phyloP scores from a whole-genome alignment of 2,797 vertebrate species.

The Sebastes matsubarae region DNA sequence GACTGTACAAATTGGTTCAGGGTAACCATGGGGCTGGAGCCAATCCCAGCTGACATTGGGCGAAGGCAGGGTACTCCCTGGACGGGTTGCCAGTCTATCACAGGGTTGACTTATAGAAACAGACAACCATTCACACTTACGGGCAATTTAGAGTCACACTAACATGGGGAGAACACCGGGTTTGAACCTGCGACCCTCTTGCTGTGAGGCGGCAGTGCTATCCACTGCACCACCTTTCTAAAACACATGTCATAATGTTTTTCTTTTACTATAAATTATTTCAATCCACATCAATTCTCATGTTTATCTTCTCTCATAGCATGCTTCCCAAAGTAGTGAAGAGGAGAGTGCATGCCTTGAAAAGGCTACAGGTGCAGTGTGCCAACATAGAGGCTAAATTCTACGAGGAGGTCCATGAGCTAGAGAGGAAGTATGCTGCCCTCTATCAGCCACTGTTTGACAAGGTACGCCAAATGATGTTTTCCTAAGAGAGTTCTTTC shows the following conservation, averaged over 20 bases:
- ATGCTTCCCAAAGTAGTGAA: conserved; percentile 95
- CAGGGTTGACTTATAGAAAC: too few relatives aligned
- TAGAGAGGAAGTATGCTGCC: conserved; percentile 95
- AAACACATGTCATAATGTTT: neutral
- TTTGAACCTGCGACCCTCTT: too few relatives aligned
- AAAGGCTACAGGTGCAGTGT: conserved; percentile 94
- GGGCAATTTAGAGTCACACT: too few relatives aligned
- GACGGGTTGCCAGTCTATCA: too few relatives aligned
- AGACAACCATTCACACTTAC: too few relatives aligned
- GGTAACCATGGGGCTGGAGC: neutral
- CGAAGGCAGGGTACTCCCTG: too few relatives aligned
- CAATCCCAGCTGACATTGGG: too few relatives aligned
- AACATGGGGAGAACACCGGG: too few relatives aligned
- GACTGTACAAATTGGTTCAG: neutral
- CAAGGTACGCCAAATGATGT: conserved; percentile 82
- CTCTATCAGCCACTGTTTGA: conserved; percentile 95
- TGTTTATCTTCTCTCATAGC: conserved; percentile 64
- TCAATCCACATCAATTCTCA: neutral
- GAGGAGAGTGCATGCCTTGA: conserved; percentile 94
- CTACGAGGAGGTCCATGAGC: conserved; percentile 96
- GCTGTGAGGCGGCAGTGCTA: too few relatives aligned
- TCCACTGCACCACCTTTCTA: neutral
- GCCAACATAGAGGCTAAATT: conserved; percentile 97
- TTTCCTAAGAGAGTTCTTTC: neutral
- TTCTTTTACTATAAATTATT: neutral